These are phyloP conservation scores for Rutilus rutilus DNA, from an alignment of 2,113 vertebrate species.

Conservation along the genomic window DNA sequence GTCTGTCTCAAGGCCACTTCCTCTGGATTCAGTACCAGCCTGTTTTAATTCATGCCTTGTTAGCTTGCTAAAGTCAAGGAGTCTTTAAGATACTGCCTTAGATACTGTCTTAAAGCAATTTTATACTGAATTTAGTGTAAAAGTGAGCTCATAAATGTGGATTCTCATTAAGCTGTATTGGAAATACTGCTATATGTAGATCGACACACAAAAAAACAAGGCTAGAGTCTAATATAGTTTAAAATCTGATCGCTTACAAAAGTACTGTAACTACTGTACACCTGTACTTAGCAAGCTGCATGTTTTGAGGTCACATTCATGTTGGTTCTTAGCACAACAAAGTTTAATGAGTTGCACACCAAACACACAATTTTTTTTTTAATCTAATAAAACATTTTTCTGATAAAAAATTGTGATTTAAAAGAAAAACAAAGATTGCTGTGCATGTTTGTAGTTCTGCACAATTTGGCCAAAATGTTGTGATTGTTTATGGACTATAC, in stretches of 20 bases:
- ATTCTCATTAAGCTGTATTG: neutral
- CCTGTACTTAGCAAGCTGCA: neutral
- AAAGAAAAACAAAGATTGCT: neutral
- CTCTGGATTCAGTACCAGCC: neutral
- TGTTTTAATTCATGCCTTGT: neutral
- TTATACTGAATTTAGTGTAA: neutral
- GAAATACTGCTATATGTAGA: neutral
- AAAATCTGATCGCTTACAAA: neutral
- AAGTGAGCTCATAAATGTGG: neutral
- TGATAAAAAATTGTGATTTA: neutral
- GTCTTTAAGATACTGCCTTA: neutral
- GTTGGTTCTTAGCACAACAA: neutral
- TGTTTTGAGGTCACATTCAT: neutral
- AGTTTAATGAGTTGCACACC: no score
- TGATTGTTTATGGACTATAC: neutral
- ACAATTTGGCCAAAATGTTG: neutral
- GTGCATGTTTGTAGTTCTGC: neutral
- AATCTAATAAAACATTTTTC: neutral
- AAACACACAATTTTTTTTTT: no score
- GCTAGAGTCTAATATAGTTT: neutral
- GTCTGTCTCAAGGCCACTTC: constrained; percentile 22
- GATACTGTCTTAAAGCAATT: neutral
- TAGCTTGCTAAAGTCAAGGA: neutral
- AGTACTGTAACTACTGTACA: neutral
- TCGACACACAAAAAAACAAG: neutral